These are phyloP conservation scores for Ichneumoninae sp. DNA, from an alignment of 2,888 invertebrate species.

Conservation along the genomic window DNA sequence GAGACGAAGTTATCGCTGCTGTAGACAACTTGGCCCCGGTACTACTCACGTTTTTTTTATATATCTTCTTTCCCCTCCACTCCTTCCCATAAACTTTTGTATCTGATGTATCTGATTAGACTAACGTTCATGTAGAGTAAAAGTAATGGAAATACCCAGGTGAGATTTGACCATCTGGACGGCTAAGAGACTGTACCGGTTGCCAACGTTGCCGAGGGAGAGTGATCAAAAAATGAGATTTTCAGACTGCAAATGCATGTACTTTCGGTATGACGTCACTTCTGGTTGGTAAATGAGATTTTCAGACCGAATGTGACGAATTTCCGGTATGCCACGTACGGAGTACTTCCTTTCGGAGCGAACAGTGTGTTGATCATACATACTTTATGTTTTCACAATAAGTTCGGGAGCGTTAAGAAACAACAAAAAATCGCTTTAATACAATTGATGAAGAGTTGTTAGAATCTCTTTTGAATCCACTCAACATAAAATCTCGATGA, in stretches of 20 bases:
- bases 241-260: no score
- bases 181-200: no score
- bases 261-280: no score
- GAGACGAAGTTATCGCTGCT: conserved; percentile 39
- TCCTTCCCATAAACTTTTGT: not conserved
- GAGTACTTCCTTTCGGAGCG: no score
- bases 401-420: not conserved
- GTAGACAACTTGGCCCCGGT: conserved; percentile 24
- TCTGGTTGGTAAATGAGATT: not conserved
- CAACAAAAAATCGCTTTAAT: not conserved
- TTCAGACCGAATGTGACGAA: not conserved
- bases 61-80: not conserved
- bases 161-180: no score
- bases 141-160: not conserved
- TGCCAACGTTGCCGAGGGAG: no score
- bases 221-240: no score
- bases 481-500: not conserved
- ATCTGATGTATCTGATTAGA: not conserved
- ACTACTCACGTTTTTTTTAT: not conserved
- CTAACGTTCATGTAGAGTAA: not conserved
- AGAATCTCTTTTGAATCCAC: conserved; percentile 1
- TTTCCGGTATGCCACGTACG: not conserved
- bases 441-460: not conserved
- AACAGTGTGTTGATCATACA: not conserved
- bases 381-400: not conserved